These are phyloP conservation scores for Saguinus midas DNA, from an alignment of 2,113 vertebrate species.

Conservation along the genomic window DNA sequence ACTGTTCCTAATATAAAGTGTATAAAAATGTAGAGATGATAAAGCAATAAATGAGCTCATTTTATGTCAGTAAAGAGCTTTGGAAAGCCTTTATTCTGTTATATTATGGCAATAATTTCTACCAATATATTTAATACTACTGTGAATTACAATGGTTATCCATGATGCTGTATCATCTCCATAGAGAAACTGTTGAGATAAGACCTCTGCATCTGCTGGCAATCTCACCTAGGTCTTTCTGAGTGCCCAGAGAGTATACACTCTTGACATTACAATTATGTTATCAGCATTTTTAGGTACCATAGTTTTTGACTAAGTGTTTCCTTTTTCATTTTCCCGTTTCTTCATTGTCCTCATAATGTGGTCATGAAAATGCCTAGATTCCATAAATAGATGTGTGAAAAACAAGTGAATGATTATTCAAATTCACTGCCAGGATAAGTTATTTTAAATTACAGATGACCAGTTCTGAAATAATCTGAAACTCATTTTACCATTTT, in stretches of 20 bases:
- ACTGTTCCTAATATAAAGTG: background rate
- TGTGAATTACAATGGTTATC: background rate
- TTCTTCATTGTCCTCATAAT: background rate
- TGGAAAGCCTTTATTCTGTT: background rate
- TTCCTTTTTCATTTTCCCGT: background rate
- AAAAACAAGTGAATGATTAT: background rate
- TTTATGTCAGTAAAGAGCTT: background rate
- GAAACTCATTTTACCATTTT: conserved; percentile 18
- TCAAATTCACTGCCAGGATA: background rate
- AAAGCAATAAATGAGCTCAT: background rate
- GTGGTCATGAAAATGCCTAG: background rate
- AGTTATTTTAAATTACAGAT: conserved; percentile 7
- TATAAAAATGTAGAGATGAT: background rate
- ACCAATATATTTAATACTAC: background rate
- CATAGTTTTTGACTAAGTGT: background rate
- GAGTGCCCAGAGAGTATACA: background rate
- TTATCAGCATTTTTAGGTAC: background rate
- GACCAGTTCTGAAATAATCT: conserved; percentile 17
- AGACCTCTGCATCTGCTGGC: background rate
- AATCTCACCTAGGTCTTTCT: background rate
- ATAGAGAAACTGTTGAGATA: background rate
- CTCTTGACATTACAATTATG: background rate
- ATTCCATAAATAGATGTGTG: background rate
- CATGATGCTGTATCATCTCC: background rate
- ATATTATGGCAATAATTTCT: conserved; percentile 2